A percentile compares a stretch with the other conserved stretches of the same genome.
These are phyloP conservation scores for Cancer borealis DNA, from an alignment of 2,888 invertebrate species.

Conservation along the genomic window DNA sequence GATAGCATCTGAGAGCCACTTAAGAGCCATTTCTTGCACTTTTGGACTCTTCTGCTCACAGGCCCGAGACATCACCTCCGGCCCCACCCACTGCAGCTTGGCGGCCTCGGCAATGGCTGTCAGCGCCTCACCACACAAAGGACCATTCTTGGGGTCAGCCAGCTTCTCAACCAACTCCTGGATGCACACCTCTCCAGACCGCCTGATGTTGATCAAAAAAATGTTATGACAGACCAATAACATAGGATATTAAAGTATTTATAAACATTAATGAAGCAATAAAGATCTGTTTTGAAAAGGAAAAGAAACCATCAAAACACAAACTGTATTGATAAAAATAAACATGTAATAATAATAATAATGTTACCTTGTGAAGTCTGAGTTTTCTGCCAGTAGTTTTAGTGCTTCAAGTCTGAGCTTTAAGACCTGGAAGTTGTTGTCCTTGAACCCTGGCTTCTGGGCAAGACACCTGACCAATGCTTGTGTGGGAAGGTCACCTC, in stretches of 20 bases:
- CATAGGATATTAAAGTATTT: not conserved
- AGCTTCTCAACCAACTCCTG: conserved; percentile 91
- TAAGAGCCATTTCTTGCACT: conserved; percentile 91
- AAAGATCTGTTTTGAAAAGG: too few species aligned
- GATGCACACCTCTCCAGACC: conserved; percentile 84
- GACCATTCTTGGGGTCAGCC: conserved; percentile 89
- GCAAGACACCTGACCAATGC: conserved; percentile 87
- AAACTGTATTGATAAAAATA: not conserved
- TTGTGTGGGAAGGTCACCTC: conserved; percentile 86
- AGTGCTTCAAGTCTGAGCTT: conserved; percentile 90
- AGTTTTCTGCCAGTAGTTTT: conserved; percentile 88
- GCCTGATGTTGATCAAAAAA: not conserved
- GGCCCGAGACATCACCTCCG: conserved; percentile 87
- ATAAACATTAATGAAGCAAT: not conserved
- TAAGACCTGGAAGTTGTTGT: conserved; percentile 94
- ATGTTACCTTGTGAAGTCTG: conserved; percentile 85
- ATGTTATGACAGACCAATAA: not conserved
- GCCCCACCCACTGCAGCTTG: conserved; percentile 87
- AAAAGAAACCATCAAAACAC: not conserved
- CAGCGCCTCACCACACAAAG: conserved; percentile 86
- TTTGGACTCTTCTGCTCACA: conserved; percentile 83
- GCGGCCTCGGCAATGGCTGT: conserved; percentile 89
- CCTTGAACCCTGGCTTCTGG: conserved; percentile 91
- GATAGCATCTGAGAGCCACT: conserved; percentile 89
- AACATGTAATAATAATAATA: not conserved